Conservation (phyloP, 37 sponge, comb jelly and placozoan species). For the Tethya wilhelma region DNA sequence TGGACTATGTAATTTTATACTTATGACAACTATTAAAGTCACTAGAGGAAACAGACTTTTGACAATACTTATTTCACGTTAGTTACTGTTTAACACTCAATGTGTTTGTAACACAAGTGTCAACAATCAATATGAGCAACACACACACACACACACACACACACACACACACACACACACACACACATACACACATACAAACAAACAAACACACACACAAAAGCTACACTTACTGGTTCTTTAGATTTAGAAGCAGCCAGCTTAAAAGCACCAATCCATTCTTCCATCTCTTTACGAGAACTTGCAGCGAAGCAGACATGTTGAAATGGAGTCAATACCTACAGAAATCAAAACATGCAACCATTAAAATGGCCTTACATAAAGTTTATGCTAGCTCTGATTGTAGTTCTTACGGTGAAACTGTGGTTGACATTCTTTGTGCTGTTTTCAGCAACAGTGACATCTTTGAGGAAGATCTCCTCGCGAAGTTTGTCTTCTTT, state of each 20-base stretch:
- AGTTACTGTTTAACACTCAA: not conserved
- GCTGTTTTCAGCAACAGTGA: constrained; percentile 86
- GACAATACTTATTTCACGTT: too few species aligned
- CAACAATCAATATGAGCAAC: not conserved
- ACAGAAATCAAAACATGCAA: not conserved
- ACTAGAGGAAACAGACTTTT: too few species aligned
- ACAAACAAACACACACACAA: constrained; percentile 1
- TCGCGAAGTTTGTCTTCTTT: constrained; percentile 58
- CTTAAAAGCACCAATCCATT: constrained; percentile 85
- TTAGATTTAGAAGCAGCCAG: constrained; percentile 30
- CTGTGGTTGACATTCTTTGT: constrained; percentile 84
- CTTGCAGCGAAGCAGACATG: constrained; percentile 71
- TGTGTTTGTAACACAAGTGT: not conserved
- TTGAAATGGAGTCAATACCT: constrained; percentile 75
- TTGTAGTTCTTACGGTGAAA: constrained; percentile 70
- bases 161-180: constrained; percentile 6
- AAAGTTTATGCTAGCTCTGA: not conserved
- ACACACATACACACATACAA: constrained; percentile 13
- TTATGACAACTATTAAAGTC: too few species aligned
- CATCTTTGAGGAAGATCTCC: constrained; percentile 65
- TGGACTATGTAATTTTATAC: too few species aligned
- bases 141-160: constrained; percentile 34
- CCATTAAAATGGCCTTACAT: not conserved
- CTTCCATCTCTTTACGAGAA: constrained; percentile 88
- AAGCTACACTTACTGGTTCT: constrained; percentile 11